Evolutionary conservation across 2,113 vertebrate species (phyloP).

Genomic region (Electrona antarctica): DNA sequence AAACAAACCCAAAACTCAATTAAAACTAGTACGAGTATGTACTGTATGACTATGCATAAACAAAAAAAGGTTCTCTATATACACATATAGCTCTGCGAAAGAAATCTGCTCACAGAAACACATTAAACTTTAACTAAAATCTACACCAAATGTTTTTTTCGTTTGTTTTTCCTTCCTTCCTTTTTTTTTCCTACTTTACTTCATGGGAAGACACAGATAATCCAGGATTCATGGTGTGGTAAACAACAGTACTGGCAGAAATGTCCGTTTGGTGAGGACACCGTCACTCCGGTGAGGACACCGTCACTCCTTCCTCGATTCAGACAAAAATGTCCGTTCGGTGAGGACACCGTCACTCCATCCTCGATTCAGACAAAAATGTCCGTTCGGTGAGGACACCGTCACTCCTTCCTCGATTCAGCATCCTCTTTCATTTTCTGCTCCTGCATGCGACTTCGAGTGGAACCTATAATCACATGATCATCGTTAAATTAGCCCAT

Average conservation of each 20-base stretch:
- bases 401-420: constrained; percentile 61
- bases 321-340: constrained; percentile 35
- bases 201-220: constrained; percentile 41
- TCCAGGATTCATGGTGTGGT: constrained; percentile 30
- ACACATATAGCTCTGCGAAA: constrained; percentile 42
- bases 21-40: constrained; percentile 38
- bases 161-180: background rate
- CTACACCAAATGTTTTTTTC: constrained; percentile 41
- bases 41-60: constrained; percentile 27
- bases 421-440: constrained; percentile 91
- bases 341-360: too few species aligned
- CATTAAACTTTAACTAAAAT: constrained; percentile 63
- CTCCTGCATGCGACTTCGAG: constrained; percentile 93
- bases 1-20: constrained; percentile 12
- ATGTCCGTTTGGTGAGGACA: too few species aligned
- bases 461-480: constrained; percentile 80
- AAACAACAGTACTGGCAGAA: constrained; percentile 47
- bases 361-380: too few species aligned
- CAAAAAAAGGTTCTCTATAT: constrained; percentile 41
- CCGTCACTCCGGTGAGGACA: too few species aligned
- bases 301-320: constrained; percentile 55
- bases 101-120: constrained; percentile 16
- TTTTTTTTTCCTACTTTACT: background rate
- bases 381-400: too few species aligned
- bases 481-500: background rate